Base-by-base conservation (phyloP, 2,797 vertebrate species). In the Nyctibius grandis region DNA sequence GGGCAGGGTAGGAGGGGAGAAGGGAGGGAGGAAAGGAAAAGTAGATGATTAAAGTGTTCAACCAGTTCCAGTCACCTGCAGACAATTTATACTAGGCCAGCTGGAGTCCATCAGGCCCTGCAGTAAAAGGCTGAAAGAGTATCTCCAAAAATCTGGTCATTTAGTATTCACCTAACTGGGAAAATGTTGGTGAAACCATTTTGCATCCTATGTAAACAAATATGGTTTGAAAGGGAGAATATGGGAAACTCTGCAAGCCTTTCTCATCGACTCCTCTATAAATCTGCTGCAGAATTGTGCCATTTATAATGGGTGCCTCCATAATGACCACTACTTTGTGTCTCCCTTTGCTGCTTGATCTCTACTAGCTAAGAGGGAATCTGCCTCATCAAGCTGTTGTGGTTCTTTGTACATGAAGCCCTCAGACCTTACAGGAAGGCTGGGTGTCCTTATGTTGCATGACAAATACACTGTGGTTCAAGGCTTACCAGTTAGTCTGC, bases 1-100 rank as follows among this genome's bases (percentile, higher is more conserved):
- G 8, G 10, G 42, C 7, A 5, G 33, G 11, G 42, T 5, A 11
- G 11, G 38, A 0, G 0, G 18, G 38, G 23, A 9, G 17, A 21
- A 5, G 38, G 36, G 42, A 31, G 6, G 31, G 36, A 74, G 18
- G 50, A 23, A 56, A 60, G 74, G 68, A 33, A 8, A 48, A 47
- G 45, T 2, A 74, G 51, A 48, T 63, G 59, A 80, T 54, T 15
- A 21, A 42, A 61, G 2, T 33, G 13, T 18, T 72, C 60, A 25
- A 1, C 3, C 56, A 48, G 7, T 9, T 51, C 13, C 42, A 65
- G 21, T 34, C 79, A 82, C 84, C 80, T 91, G 90, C 61, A 65
- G 65, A 14, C 45, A 57, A 69, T 38, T 57, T 6, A 23, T 1
- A 26, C 6, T 9, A 18, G 51, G 12, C 48, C 90, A 91, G 87